Percentiles rank a stretch among this genome's conserved stretches.
These are phyloP conservation scores for Junonia oenone DNA, from an alignment of 2,888 invertebrate genomes.

Conservation along the genomic window DNA sequence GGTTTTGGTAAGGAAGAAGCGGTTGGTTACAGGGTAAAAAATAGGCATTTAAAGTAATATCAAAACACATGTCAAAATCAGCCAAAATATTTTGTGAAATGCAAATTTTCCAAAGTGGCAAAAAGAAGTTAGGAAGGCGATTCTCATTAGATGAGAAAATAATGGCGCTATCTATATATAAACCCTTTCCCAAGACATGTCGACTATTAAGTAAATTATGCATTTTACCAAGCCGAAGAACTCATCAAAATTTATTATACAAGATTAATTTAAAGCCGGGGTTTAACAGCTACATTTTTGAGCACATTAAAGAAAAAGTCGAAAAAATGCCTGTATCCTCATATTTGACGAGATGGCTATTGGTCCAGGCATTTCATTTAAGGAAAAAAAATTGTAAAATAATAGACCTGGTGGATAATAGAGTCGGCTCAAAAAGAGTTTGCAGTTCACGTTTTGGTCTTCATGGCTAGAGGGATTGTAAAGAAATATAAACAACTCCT, in stretches of 20 bases:
- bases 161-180: constrained; percentile 23
- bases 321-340: too few relatives aligned
- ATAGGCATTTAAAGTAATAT: constrained; percentile 3
- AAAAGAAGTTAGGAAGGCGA: constrained; percentile 19
- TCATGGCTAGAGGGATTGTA: too few relatives aligned
- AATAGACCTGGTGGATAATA: too few relatives aligned
- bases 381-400: too few relatives aligned
- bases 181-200: constrained; percentile 23
- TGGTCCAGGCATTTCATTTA: too few relatives aligned
- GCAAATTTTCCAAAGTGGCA: constrained; percentile 16
- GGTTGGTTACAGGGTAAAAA: constrained; percentile 43
- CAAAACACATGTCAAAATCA: constrained; percentile 12
- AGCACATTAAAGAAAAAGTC: too few relatives aligned
- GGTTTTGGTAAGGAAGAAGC: constrained; percentile 31
- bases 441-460: too few relatives aligned
- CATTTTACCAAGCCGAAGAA: constrained; percentile 10
- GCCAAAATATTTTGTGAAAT: constrained; percentile 20
- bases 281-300: constrained; percentile 3
- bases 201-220: constrained; percentile 18
- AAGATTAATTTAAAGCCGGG: constrained; percentile 10
- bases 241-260: constrained; percentile 4
- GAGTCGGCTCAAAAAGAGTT: too few relatives aligned
- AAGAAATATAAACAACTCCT: too few relatives aligned
- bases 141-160: constrained; percentile 19
- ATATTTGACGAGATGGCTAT: too few relatives aligned